Conservation (phyloP, 1,140 invertebrate genomes). For the Drosophila varians region DNA sequence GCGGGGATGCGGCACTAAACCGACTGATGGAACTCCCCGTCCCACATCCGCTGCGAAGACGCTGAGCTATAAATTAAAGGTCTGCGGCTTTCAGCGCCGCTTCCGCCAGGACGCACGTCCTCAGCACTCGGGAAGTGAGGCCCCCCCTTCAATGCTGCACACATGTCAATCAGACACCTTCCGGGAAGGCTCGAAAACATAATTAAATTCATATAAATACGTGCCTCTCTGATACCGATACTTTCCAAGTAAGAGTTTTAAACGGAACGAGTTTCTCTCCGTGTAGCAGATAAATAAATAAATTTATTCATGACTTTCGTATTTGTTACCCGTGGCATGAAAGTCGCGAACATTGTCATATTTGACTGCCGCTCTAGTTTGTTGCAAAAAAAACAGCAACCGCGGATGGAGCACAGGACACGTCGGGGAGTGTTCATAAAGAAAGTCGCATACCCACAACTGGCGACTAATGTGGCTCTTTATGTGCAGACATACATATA, state of each 20-base stretch:
- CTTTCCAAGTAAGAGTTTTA: no score
- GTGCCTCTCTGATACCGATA: no score
- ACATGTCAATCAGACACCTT: not conserved
- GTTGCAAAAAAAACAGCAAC: constrained; percentile 29
- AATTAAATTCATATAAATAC: not conserved
- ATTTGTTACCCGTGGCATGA: constrained; percentile 11
- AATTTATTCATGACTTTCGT: constrained; percentile 68
- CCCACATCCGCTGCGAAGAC: constrained; percentile 43
- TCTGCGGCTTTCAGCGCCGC: constrained; percentile 34
- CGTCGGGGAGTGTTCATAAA: not conserved
- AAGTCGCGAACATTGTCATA: constrained; percentile 21
- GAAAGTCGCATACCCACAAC: not conserved
- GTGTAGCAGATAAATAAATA: constrained; percentile 31
- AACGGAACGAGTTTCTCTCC: not conserved
- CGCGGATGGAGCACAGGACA: not conserved
- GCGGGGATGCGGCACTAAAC: constrained; percentile 49
- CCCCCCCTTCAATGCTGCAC: not conserved
- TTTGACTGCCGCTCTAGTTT: constrained; percentile 25
- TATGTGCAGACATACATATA: not conserved
- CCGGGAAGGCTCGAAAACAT: not conserved
- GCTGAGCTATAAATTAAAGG: constrained; percentile 67
- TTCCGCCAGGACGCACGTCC: constrained; percentile 13
- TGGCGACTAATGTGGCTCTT: not conserved
- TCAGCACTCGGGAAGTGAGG: not conserved
- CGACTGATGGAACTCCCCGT: constrained; percentile 44